Conservation (phyloP, 1,140 invertebrate species). For the Danaus plexippus region DNA sequence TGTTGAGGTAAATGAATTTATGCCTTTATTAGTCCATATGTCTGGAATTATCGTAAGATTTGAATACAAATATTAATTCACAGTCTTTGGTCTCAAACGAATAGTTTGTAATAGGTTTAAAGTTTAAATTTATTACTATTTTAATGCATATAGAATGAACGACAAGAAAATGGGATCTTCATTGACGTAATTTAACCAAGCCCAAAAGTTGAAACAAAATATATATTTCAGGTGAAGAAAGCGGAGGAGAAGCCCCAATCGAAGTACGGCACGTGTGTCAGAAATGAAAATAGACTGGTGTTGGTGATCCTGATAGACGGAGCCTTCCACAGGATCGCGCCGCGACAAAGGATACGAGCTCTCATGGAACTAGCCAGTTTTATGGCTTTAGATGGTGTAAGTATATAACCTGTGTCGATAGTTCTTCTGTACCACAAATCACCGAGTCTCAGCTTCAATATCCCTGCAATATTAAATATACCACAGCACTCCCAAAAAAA, state of each 20-base stretch:
- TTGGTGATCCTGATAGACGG: conserved; percentile 58
- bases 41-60: background rate
- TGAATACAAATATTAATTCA: background rate
- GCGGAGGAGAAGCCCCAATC: conserved; percentile 59
- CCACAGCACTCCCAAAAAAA: too few relatives aligned
- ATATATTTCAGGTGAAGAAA: conserved; percentile 58
- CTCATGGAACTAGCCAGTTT: conserved; percentile 66
- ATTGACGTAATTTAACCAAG: background rate
- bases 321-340: conserved; percentile 50
- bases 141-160: background rate
- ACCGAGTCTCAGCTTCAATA: too few relatives aligned
- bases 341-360: conserved; percentile 57
- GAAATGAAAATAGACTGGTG: conserved; percentile 51
- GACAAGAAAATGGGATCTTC: too few relatives aligned
- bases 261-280: conserved; percentile 51
- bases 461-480: too few relatives aligned
- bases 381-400: conserved; percentile 66
- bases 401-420: conserved; percentile 5
- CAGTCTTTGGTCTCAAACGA: background rate
- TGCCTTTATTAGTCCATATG: conserved; percentile 1
- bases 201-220: conserved; percentile 1
- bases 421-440: too few relatives aligned
- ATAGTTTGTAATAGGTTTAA: background rate
- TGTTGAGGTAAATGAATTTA: conserved; percentile 48
- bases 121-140: background rate